Evolutionary conservation across 2,113 vertebrate genomes (phyloP).

Genomic region (Megalops atlanticus): DNA sequence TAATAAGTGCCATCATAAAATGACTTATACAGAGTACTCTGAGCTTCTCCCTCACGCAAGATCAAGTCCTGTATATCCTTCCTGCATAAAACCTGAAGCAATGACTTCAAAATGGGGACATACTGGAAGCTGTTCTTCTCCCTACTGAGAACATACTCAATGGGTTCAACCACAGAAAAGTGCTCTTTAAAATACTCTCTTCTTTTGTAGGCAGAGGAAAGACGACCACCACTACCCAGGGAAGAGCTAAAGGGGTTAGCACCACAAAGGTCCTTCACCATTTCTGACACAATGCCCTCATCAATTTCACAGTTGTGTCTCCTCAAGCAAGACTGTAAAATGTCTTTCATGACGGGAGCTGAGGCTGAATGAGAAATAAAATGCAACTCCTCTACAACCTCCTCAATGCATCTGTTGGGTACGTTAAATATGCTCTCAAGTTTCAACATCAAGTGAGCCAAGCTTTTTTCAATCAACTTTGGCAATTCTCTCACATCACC

Average conservation of each 20-base stretch:
- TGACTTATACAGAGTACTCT: slow-evolving; percentile 21
- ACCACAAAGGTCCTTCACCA: slow-evolving; percentile 25
- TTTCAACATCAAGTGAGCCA: slow-evolving; percentile 27
- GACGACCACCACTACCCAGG: slow-evolving; percentile 22
- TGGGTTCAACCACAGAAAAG: slow-evolving; percentile 18
- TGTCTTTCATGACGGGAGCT: slow-evolving; percentile 32
- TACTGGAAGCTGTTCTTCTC: slow-evolving; percentile 23
- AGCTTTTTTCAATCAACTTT: slow-evolving; percentile 18
- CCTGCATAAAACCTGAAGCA: slow-evolving; percentile 19
- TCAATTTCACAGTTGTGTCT: slow-evolving; percentile 33
- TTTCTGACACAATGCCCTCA: slow-evolving; percentile 13
- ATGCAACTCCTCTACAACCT: slow-evolving; percentile 30
- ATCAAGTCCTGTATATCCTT: slow-evolving; percentile 29
- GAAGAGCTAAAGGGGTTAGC: slow-evolving; percentile 19
- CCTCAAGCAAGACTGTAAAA: slow-evolving; percentile 38
- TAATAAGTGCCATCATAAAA: slow-evolving; percentile 40
- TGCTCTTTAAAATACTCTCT: slow-evolving; percentile 23
- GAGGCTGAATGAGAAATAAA: slow-evolving; percentile 37
- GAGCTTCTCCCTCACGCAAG: not conserved
- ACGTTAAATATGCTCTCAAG: slow-evolving; percentile 40
- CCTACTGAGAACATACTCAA: slow-evolving; percentile 35
- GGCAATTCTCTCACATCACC: slow-evolving; percentile 21
- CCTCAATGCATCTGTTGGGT: slow-evolving; percentile 34
- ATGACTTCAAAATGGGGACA: slow-evolving; percentile 34
- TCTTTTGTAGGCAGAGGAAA: slow-evolving; percentile 25